These are phyloP conservation scores for Eristalis arbustorum DNA, from an alignment of 2,888 invertebrate genomes.

Conservation along the genomic window DNA sequence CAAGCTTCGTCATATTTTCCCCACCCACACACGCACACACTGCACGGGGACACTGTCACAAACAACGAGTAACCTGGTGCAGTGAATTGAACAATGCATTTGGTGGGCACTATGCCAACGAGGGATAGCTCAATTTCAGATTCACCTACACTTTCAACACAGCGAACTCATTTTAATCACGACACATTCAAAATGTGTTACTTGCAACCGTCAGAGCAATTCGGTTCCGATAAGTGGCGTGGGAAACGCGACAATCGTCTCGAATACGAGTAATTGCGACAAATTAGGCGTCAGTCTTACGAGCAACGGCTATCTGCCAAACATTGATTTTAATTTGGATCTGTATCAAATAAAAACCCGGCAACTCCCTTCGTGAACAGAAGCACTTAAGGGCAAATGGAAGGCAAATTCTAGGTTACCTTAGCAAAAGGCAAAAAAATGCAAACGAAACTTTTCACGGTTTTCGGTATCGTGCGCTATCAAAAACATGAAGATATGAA, in stretches of 20 bases:
- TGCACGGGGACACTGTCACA: neutral
- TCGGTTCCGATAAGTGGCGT: neutral
- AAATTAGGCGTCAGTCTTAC: neutral
- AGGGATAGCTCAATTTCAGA: neutral
- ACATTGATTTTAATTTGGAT: neutral
- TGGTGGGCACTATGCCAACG: neutral
- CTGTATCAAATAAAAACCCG: neutral
- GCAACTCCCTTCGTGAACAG: neutral
- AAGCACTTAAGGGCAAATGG: neutral
- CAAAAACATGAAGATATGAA: neutral
- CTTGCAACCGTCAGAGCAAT: neutral
- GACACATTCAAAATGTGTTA: neutral
- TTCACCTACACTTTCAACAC: neutral
- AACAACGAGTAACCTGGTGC: neutral
- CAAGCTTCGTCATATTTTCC: neutral
- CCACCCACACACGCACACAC: neutral
- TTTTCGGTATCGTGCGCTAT: neutral
- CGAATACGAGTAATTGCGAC: neutral
- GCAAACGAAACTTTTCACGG: neutral
- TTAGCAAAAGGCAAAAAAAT: neutral
- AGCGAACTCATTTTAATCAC: neutral
- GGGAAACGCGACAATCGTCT: neutral
- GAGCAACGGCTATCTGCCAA: neutral
- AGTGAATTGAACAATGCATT: neutral
- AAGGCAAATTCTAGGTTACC: neutral